These are phyloP conservation scores for Regulus satrapa DNA, from an alignment of 2,113 vertebrate species.

Conservation along the genomic window DNA sequence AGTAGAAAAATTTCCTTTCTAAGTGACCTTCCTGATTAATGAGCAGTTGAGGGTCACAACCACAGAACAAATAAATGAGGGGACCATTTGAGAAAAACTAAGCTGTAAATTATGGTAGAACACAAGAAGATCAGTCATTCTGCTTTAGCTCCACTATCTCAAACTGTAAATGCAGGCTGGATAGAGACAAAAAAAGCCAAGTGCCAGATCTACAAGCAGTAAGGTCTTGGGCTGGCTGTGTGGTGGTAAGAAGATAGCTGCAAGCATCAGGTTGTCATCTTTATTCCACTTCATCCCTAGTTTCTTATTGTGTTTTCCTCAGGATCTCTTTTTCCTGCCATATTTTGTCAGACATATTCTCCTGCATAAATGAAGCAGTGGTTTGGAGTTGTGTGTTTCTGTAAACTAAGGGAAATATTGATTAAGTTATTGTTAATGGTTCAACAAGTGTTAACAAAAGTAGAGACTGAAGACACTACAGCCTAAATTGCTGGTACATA, in stretches of 20 bases:
- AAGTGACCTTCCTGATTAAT: conserved; percentile 62
- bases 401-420: background rate
- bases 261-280: background rate
- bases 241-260: background rate
- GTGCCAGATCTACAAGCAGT: background rate
- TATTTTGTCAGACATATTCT: background rate
- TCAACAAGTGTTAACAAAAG: background rate
- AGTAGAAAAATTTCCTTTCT: conserved; percentile 48
- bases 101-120: conserved; percentile 21
- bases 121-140: conserved; percentile 26
- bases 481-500: background rate
- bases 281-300: background rate
- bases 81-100: conserved; percentile 9
- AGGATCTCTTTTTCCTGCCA: background rate
- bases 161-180: background rate
- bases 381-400: background rate
- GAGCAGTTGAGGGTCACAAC: conserved; percentile 45
- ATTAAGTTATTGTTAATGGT: background rate
- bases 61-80: conserved; percentile 62
- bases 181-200: background rate
- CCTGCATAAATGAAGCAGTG: background rate
- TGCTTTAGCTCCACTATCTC: background rate
- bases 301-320: background rate
- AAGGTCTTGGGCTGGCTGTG: background rate
- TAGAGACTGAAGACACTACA: background rate